Evolutionary conservation across 2,888 invertebrate genomes (phyloP), one percentile per base, ranked within the genome.

Genomic region (Synergus umbraculus): DNA sequence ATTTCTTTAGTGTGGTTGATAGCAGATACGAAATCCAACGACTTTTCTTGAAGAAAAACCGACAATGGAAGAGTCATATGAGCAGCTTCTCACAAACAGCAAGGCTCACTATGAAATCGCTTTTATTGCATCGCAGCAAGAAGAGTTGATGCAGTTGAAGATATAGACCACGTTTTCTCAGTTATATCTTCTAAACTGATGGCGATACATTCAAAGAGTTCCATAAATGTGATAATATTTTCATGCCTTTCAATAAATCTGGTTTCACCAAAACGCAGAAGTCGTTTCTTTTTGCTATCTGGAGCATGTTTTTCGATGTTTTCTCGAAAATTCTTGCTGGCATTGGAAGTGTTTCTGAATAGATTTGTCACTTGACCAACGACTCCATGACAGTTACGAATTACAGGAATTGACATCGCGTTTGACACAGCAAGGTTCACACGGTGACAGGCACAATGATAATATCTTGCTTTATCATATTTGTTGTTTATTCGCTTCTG

Each of bases 391-490:
- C 69, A 78, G 15, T 78, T 69, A 4, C 0, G 44, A 44, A 10
- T 60, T 46, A 10, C 22, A 60, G 78, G 46, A 41, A 60, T 49
- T 15, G 69, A 69, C 78, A 78, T 78, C 4, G 78, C 54, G 69
- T 69, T 69, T 12, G 78, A 78, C 43, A 87, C 79, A 1, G 86
- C 86, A 41, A 89, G 83, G 85, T 88, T 88, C n/a, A 88, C 82
- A 80, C 81, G 86, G 77, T 87, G 88, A 49, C 77, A 80, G 29
- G 87, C 79, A 81, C 88, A 88, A 82, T 89, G 87, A 81, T 87
- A 86, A 81, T 80, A 88, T n/a, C 83, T 69, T 66, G 85, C 83
- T 80, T 79, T 84, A 60, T 83, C 76, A 79, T 88, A 87, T 78
- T 87, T 84, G 80, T 87, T 78, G 66, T 82, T 78, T 37, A 88